Conservation (phyloP, 2,888 invertebrate genomes). For the Lasioglossum malachurum region DNA sequence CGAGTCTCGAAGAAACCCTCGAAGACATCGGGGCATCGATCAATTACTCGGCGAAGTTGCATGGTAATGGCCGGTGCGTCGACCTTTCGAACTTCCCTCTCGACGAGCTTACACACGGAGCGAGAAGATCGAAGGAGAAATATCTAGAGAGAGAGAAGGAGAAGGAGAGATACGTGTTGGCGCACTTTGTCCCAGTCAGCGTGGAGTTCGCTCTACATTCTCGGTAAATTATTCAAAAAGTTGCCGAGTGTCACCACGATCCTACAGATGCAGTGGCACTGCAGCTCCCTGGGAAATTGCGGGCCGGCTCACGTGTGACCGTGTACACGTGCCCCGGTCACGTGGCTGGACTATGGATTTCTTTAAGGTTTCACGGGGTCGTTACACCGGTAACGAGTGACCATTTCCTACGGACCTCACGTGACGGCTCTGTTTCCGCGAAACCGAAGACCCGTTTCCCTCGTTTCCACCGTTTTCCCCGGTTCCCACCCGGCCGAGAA, state of each 20-base stretch:
- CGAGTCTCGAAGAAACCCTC: slow-evolving; percentile 2
- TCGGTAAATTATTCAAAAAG: slow-evolving; percentile 76
- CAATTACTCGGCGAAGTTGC: slow-evolving; percentile 5
- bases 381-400: slow-evolving; percentile 60
- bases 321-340: slow-evolving; percentile 59
- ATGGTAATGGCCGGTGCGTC: slow-evolving; percentile 42
- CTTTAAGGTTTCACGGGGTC: slow-evolving; percentile 60
- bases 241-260: slow-evolving; percentile 20
- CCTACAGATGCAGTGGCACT: neutral
- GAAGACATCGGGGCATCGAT: slow-evolving; percentile 24
- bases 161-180: slow-evolving; percentile 32
- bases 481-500: neutral
- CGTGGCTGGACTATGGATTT: slow-evolving; percentile 59
- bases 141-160: neutral
- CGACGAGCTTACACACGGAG: neutral
- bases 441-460: slow-evolving; percentile 16
- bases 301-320: slow-evolving; percentile 60
- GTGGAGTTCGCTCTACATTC: slow-evolving; percentile 78
- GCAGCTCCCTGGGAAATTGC: slow-evolving; percentile 15
- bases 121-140: neutral
- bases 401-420: slow-evolving; percentile 47
- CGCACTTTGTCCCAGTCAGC: slow-evolving; percentile 63
- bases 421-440: slow-evolving; percentile 22
- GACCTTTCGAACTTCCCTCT: slow-evolving; percentile 60
- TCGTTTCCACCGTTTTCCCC: slow-evolving; percentile 11